phyloP scores from a whole-genome alignment of 1,140 invertebrate genomes.

The Wiebesia pumilae region DNA sequence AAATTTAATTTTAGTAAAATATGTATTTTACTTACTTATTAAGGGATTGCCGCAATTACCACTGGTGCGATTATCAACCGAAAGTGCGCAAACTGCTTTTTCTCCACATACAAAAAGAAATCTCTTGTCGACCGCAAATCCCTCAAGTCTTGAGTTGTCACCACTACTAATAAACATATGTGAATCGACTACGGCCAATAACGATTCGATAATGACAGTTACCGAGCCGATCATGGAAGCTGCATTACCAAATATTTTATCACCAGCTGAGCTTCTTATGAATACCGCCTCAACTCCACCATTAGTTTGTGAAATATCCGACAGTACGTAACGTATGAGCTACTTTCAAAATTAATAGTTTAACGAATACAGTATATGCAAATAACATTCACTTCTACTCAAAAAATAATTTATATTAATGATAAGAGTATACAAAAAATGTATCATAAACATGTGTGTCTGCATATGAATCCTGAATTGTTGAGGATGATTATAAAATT shows the following conservation, averaged over 20 bases:
- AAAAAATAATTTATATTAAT: not conserved
- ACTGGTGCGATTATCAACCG: not conserved
- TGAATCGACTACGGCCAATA: not conserved
- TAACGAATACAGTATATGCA: no score
- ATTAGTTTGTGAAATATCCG: not conserved
- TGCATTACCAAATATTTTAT: slow-evolving; percentile 18
- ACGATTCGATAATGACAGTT: not conserved
- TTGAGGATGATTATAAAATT: no score
- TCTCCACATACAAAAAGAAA: not conserved
- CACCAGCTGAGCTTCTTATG: not conserved
- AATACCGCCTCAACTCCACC: not conserved
- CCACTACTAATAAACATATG: not conserved
- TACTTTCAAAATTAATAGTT: not conserved
- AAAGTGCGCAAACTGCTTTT: not conserved
- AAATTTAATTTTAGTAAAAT: no score
- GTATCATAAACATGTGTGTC: no score
- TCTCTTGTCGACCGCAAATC: not conserved
- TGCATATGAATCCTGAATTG: no score
- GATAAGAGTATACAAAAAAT: not conserved
- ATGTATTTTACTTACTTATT: not conserved
- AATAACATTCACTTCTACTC: not conserved
- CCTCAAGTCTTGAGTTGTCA: not conserved
- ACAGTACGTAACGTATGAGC: not conserved
- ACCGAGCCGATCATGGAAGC: not conserved
- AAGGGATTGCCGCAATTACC: not conserved